phyloP scores from a whole-genome alignment of 1,140 invertebrate genomes.

The Teleogryllus occipitalis region DNA sequence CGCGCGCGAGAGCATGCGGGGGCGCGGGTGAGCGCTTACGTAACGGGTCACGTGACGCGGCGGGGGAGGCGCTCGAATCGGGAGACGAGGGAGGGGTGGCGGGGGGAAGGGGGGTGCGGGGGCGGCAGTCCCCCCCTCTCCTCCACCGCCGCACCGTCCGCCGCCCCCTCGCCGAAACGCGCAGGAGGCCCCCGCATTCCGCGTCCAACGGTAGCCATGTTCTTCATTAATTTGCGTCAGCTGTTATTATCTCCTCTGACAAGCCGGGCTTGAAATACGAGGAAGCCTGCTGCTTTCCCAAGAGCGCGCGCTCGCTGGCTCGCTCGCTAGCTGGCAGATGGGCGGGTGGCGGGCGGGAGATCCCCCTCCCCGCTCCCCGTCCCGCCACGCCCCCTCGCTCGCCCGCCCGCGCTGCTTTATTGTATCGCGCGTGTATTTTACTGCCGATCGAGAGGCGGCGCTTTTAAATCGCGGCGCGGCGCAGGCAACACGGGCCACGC shows the following conservation, averaged over 20 bases:
- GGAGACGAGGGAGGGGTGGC: too few relatives aligned
- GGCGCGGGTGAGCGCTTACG: too few relatives aligned
- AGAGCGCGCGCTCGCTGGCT: not conserved
- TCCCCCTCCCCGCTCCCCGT: not conserved
- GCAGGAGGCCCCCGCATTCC: not conserved
- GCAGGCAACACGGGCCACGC: not conserved
- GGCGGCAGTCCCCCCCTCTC: too few relatives aligned
- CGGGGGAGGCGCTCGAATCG: too few relatives aligned
- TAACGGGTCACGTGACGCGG: too few relatives aligned
- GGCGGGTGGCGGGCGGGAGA: too few relatives aligned
- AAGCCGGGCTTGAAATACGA: not conserved
- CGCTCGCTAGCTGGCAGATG: not conserved
- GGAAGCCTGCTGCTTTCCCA: not conserved
- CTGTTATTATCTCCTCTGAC: conserved; percentile 1
- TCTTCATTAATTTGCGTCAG: conserved; percentile 4
- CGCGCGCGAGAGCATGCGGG: too few relatives aligned
- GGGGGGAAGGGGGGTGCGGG: too few relatives aligned
- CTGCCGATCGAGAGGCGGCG: not conserved
- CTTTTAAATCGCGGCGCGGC: not conserved
- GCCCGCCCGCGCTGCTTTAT: not conserved
- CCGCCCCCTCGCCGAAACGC: not conserved
- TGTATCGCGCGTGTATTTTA: not conserved
- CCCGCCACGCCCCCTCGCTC: not conserved
- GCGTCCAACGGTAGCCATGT: not conserved
- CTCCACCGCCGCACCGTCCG: not conserved